phyloP scores from a whole-genome alignment of 2,888 invertebrate genomes.

The Cactoblastis cactorum region DNA sequence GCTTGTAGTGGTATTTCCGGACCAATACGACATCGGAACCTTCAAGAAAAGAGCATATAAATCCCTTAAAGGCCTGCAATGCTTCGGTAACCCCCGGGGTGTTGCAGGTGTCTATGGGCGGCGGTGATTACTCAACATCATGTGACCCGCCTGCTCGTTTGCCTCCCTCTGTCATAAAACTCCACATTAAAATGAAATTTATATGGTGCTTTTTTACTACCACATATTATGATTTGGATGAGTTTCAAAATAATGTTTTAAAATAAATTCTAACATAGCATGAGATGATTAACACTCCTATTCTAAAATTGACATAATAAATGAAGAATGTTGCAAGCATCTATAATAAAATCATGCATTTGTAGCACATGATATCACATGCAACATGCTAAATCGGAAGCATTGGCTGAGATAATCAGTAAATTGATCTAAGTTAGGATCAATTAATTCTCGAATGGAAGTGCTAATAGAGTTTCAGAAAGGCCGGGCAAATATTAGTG shows the following conservation, averaged over 20 bases:
- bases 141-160: too few relatives aligned
- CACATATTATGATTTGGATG: neutral
- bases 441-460: slow-evolving; percentile 37
- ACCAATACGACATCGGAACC: too few relatives aligned
- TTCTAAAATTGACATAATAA: neutral
- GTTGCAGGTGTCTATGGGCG: too few relatives aligned
- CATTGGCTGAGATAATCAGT: slow-evolving; percentile 13
- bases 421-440: slow-evolving; percentile 25
- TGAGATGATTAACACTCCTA: neutral
- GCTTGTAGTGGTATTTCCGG: too few relatives aligned
- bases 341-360: slow-evolving; percentile 18
- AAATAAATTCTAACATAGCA: neutral
- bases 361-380: slow-evolving; percentile 34
- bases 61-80: too few relatives aligned
- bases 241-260: neutral
- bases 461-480: slow-evolving; percentile 44
- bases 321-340: neutral
- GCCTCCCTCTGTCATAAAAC: too few relatives aligned
- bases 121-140: too few relatives aligned
- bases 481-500: slow-evolving; percentile 40
- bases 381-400: slow-evolving; percentile 37
- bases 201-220: neutral
- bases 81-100: too few relatives aligned
- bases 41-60: too few relatives aligned
- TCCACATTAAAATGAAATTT: too few relatives aligned